A percentile compares a stretch with the other conserved stretches of the same genome.
These are phyloP conservation scores for Plusia festucae DNA, from an alignment of 2,888 invertebrate genomes.

Conservation along the genomic window DNA sequence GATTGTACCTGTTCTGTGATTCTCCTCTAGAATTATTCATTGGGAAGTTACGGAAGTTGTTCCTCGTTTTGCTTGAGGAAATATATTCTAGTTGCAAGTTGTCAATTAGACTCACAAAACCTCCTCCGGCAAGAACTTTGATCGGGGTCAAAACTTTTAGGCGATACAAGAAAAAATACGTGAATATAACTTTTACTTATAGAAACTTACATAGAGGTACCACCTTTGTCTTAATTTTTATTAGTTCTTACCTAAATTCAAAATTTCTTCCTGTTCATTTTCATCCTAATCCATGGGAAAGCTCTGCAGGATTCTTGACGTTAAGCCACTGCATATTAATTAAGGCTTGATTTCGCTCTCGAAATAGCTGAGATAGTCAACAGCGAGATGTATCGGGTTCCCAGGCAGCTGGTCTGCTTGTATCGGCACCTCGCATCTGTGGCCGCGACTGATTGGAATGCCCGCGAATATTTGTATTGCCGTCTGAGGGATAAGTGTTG, in stretches of 20 bases:
- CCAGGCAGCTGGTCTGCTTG: conserved; percentile 48
- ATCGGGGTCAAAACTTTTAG: too few species aligned
- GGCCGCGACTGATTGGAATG: conserved; percentile 59
- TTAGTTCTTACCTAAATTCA: not conserved
- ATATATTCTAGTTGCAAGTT: too few species aligned
- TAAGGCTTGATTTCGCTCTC: conserved; percentile 58
- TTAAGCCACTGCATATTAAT: conserved; percentile 54
- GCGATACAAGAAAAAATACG: too few species aligned
- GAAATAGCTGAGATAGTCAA: conserved; percentile 55
- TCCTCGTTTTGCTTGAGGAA: not conserved
- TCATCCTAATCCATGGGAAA: not conserved
- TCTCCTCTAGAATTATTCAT: not conserved
- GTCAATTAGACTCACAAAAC: too few species aligned
- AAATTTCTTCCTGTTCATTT: not conserved
- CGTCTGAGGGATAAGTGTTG: conserved; percentile 32
- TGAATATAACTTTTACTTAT: too few species aligned
- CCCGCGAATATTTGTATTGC: conserved; percentile 58
- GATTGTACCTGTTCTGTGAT: not conserved
- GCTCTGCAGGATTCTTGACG: conserved; percentile 28
- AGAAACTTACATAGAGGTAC: too few species aligned
- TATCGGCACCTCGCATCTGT: conserved; percentile 58
- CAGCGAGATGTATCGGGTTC: conserved; percentile 54
- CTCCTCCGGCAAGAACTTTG: too few species aligned
- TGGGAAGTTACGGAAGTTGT: not conserved
- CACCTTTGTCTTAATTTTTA: too few species aligned